A percentile compares a stretch with the other conserved stretches of the same genome.
Conservation (phyloP, 2,797 vertebrate genomes). For the Champsocephalus gunnari region DNA sequence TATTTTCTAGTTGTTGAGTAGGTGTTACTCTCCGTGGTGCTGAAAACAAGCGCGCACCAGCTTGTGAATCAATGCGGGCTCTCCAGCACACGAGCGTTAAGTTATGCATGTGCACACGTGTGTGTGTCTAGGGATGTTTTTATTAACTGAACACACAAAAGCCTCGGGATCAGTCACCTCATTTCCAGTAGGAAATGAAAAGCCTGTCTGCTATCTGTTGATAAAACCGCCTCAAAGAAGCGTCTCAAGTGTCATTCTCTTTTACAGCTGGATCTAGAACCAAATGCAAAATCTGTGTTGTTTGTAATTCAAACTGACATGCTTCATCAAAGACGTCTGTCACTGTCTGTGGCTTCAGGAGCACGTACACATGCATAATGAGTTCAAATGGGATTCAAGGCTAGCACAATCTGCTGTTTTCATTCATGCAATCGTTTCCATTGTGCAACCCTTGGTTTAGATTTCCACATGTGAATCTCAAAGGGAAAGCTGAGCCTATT, state of each 20-base stretch:
- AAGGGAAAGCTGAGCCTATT: slow-evolving; percentile 15
- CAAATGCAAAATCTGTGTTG: slow-evolving; percentile 45
- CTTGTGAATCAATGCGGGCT: slow-evolving; percentile 38
- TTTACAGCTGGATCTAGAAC: slow-evolving; percentile 46
- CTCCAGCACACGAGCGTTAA: background rate
- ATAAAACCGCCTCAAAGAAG: slow-evolving; percentile 30
- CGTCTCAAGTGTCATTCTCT: slow-evolving; percentile 32
- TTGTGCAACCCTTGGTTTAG: slow-evolving; percentile 20
- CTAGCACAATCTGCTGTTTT: slow-evolving; percentile 3
- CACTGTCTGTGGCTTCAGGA: slow-evolving; percentile 5
- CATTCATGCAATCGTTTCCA: background rate
- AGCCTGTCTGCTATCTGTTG: slow-evolving; percentile 7
- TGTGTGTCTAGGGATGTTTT: slow-evolving; percentile 12
- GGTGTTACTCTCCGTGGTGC: slow-evolving; percentile 81
- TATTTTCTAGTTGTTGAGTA: slow-evolving; percentile 20
- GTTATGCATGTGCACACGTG: background rate
- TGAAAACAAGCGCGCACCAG: slow-evolving; percentile 70
- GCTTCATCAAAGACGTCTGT: slow-evolving; percentile 45
- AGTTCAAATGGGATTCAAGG: slow-evolving; percentile 33
- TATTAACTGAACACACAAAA: slow-evolving; percentile 2
- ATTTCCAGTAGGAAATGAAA: slow-evolving; percentile 10
- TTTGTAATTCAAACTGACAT: slow-evolving; percentile 53
- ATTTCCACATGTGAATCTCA: slow-evolving; percentile 19
- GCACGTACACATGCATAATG: slow-evolving; percentile 31
- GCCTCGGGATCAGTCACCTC: slow-evolving; percentile 33